A percentile compares a stretch with the other conserved stretches of the same genome.
These are phyloP conservation scores for Setipinna tenuifilis DNA, from an alignment of 2,797 vertebrate genomes.

Conservation along the genomic window DNA sequence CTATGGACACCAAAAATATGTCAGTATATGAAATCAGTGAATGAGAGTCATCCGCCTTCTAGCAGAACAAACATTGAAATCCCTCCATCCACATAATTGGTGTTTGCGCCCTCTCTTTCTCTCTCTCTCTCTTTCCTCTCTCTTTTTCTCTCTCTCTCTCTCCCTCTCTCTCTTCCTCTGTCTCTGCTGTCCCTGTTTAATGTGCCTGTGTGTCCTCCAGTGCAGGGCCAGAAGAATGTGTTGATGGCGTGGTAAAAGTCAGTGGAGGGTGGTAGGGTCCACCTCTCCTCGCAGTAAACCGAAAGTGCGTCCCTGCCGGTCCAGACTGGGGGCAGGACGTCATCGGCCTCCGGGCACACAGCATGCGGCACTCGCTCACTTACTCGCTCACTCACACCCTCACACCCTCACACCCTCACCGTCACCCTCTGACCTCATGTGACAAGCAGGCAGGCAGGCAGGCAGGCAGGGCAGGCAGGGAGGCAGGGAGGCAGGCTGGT, in stretches of 20 bases:
- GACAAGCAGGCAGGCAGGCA: neutral
- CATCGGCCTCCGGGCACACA: constrained; percentile 13
- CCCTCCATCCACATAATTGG: neutral
- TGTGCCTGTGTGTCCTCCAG: constrained; percentile 16
- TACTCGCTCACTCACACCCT: neutral
- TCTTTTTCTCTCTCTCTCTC: neutral
- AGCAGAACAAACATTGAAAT: neutral
- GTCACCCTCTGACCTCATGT: neutral
- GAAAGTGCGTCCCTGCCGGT: constrained; percentile 30
- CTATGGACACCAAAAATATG: neutral
- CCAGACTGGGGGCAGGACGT: constrained; percentile 10
- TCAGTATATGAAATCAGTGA: neutral
- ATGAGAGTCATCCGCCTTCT: neutral
- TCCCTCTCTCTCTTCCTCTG: neutral
- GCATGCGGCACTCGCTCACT: neutral
- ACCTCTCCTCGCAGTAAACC: constrained; percentile 45
- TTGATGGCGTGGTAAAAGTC: constrained; percentile 54
- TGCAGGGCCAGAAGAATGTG: constrained; percentile 50
- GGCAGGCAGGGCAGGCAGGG: neutral
- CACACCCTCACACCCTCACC: neutral
- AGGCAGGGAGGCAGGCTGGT: neutral
- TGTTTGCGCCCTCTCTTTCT: neutral
- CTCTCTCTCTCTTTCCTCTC: neutral
- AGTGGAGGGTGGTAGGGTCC: constrained; percentile 41
- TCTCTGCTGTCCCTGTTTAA: constrained; percentile 2